Base-by-base conservation (phyloP, 1,140 invertebrate species). In the Listronotus oregonensis region DNA sequence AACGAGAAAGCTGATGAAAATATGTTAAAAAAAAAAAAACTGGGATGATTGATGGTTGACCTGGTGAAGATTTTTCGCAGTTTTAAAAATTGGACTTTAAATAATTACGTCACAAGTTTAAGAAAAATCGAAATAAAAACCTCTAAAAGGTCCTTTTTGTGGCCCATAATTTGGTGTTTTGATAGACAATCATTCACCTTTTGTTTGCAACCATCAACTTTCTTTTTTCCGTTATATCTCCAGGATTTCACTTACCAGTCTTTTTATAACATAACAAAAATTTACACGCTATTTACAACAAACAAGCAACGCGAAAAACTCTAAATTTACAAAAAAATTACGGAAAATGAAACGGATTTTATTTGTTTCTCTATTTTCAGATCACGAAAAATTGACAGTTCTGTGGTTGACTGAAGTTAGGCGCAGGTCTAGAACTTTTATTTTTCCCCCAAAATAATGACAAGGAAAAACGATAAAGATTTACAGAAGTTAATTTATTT, bases 251-350 rank as follows among this genome's bases (percentile, higher is more conserved):
- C 71, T 71, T 67, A 73, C 71, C 71, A 64, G 58, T 62, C 62
- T 67, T 69, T 57, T 63, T 73, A 73, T 73, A 71, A 65, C 71
- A 73, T 73, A 73, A 73, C 71, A 73, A 71, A 62, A 67, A 61
- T 60, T 66, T 73, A 61, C 49, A 67, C 61, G 21, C 49, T 73
- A 71, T 71, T 43, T 71, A 71, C 69, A 72, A 60, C 44, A 60
- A 64, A 55, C 40, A 60, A 66, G 39, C 55, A 66, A 54, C 58
- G 58, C 42, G 44, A 18, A 54, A 54, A 71, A 72, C 71, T 69
- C 66, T 54, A 69, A 73, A 71, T 73, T 73, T 73, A 63, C 63
- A 69, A 70, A 70, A 66, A 49, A 57, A 52, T 62, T 34, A 34
- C n/a, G 37, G 32, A 59, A 64, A 64, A 59, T 52, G 9, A 44